Evolutionary conservation across 2,113 vertebrate species (phyloP).

Genomic region (Puffinus mauretanicus): DNA sequence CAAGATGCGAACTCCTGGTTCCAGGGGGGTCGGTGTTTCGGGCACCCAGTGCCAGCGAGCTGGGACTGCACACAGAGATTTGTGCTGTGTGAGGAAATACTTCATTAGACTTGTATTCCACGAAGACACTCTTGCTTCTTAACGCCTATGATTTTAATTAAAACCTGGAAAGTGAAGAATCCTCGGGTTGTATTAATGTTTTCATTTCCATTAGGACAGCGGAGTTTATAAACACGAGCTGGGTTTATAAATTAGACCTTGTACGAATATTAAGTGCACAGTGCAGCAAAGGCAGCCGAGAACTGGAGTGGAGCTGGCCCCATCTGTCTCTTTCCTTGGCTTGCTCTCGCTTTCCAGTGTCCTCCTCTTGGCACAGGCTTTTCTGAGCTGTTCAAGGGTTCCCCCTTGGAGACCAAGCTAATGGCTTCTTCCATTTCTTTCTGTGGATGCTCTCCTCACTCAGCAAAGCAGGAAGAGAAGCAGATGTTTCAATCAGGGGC

Average conservation of each 20-base stretch:
- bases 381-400: conserved; percentile 22
- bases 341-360: background rate
- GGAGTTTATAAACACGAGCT: conserved; percentile 79
- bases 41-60: conserved; percentile 36
- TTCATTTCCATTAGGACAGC: conserved; percentile 79
- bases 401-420: conserved; percentile 26
- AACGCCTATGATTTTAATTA: conserved; percentile 84
- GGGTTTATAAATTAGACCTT: conserved; percentile 79
- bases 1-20: conserved; percentile 23
- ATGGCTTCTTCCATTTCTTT: conserved; percentile 46
- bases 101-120: conserved; percentile 82
- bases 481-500: conserved; percentile 25
- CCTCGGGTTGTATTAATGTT: conserved; percentile 79
- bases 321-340: conserved; percentile 69
- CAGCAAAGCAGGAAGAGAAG: conserved; percentile 31
- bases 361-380: conserved; percentile 44
- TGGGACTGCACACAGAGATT: conserved; percentile 68
- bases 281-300: conserved; percentile 60
- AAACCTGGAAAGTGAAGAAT: conserved; percentile 82
- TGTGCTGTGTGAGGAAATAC: conserved; percentile 71
- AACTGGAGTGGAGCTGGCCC: conserved; percentile 58
- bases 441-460: conserved; percentile 19
- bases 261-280: conserved; percentile 71
- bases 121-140: conserved; percentile 73
- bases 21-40: conserved; percentile 14